Evolutionary conservation across 2,113 vertebrate genomes (phyloP).

Genomic region (Thunnus maccoyii): DNA sequence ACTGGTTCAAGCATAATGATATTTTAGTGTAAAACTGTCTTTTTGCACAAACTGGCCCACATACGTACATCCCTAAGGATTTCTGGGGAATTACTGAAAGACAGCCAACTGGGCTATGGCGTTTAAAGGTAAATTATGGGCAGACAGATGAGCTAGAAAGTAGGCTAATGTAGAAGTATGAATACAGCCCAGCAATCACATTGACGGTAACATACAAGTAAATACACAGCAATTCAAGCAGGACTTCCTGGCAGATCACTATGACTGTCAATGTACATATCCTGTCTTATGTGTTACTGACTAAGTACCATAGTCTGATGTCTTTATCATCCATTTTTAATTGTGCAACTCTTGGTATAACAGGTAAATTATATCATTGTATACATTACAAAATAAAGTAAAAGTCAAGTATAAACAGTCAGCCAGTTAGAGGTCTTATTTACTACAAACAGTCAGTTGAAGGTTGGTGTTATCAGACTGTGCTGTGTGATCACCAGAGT

Average conservation of each 20-base stretch:
- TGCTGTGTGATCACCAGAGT: constrained; percentile 52
- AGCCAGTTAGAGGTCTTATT: constrained; percentile 33
- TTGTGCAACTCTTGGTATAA: not conserved
- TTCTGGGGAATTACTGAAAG: not conserved
- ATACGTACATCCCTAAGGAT: constrained; percentile 11
- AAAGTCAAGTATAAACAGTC: constrained; percentile 1
- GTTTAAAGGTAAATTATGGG: constrained; percentile 18
- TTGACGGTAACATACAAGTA: not conserved
- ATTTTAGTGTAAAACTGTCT: not conserved
- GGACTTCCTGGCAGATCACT: not conserved
- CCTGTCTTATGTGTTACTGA: too few species aligned
- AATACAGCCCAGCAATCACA: not conserved
- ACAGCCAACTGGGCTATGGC: constrained; percentile 7
- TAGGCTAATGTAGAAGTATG: constrained; percentile 8
- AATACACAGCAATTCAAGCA: not conserved
- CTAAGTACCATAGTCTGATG: not conserved
- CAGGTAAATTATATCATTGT: not conserved
- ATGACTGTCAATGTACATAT: too few species aligned
- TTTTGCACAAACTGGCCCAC: constrained; percentile 9
- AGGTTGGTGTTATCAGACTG: constrained; percentile 57
- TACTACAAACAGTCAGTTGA: constrained; percentile 44
- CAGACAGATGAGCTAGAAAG: constrained; percentile 27
- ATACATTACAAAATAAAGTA: not conserved
- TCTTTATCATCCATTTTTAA: not conserved
- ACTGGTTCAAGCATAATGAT: not conserved